Percentiles rank a stretch among this genome's conserved stretches.
Evolutionary conservation across 1,140 invertebrate genomes (phyloP).

Genomic region (Anadara kagoshimensis): DNA sequence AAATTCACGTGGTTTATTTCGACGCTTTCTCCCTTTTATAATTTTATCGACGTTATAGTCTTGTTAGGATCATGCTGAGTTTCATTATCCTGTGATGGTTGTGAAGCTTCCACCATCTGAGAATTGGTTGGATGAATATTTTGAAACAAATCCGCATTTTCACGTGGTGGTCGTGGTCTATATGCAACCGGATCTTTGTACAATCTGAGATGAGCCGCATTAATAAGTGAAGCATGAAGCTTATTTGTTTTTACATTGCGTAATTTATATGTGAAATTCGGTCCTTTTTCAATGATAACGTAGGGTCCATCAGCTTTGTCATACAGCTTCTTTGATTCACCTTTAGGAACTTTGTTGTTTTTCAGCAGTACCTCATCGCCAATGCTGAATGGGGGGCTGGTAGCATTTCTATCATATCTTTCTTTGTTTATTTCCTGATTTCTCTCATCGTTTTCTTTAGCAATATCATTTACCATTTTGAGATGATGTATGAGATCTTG

Average conservation of each 20-base stretch:
- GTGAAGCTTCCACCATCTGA: background rate
- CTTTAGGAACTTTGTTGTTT: background rate
- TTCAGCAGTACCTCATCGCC: background rate
- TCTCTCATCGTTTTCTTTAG: slow-evolving; percentile 3
- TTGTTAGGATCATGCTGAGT: background rate
- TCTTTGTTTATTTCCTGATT: background rate
- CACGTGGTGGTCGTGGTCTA: background rate
- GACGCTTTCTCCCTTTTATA: background rate
- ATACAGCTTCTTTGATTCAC: background rate
- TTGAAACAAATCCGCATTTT: background rate
- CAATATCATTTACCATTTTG: slow-evolving; percentile 9
- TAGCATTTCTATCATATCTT: slow-evolving; percentile 1
- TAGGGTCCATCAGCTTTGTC: slow-evolving; percentile 17
- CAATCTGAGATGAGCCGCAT: slow-evolving; percentile 1
- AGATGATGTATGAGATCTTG: too few species aligned
- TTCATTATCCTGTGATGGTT: background rate
- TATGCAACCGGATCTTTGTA: background rate
- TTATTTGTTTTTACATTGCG: background rate
- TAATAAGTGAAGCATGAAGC: background rate
- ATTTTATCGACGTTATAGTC: background rate
- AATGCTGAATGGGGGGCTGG: background rate
- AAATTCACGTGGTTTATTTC: background rate
- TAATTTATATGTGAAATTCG: slow-evolving; percentile 18
- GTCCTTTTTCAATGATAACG: background rate
- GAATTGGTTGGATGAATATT: background rate